These are phyloP conservation scores for Hemicordylus capensis DNA, from an alignment of 2,113 vertebrate species.

Conservation along the genomic window DNA sequence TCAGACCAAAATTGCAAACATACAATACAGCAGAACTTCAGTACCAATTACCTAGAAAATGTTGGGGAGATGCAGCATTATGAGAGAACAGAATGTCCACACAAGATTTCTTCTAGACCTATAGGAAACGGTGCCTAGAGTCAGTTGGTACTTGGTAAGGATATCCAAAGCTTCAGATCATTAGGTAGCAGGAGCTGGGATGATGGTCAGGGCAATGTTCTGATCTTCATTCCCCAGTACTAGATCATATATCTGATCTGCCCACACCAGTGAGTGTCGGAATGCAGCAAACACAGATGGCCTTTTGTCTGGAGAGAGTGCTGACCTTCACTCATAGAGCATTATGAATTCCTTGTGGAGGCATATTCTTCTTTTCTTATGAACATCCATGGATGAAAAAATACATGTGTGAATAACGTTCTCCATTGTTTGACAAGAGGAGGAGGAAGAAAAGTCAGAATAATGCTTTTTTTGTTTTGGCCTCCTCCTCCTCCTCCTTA, in stretches of 20 bases:
- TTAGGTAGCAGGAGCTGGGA: neutral
- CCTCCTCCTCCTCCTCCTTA: constrained; percentile 10
- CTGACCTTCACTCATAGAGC: constrained; percentile 65
- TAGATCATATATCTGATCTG: constrained; percentile 1
- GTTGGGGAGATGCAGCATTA: neutral
- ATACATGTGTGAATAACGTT: constrained; percentile 30
- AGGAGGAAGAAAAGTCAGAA: constrained; percentile 53
- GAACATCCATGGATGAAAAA: constrained; percentile 33
- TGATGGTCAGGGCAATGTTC: neutral
- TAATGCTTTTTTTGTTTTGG: neutral
- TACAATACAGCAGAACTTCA: neutral
- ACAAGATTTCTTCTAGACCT: neutral
- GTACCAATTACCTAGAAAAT: neutral
- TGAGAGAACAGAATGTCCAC: neutral
- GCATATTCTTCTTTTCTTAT: constrained; percentile 55
- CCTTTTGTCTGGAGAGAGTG: constrained; percentile 56
- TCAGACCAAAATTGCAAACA: neutral
- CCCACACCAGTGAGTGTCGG: constrained; percentile 58
- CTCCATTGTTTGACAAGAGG: constrained; percentile 52
- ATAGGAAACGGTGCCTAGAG: neutral
- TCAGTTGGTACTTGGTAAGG: neutral
- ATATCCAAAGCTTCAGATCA: neutral
- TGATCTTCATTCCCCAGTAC: neutral
- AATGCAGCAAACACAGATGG: constrained; percentile 56
- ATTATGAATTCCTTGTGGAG: constrained; percentile 65